Conservation (phyloP, 2,113 vertebrate species). For the Forbesichthys papilliferus region DNA sequence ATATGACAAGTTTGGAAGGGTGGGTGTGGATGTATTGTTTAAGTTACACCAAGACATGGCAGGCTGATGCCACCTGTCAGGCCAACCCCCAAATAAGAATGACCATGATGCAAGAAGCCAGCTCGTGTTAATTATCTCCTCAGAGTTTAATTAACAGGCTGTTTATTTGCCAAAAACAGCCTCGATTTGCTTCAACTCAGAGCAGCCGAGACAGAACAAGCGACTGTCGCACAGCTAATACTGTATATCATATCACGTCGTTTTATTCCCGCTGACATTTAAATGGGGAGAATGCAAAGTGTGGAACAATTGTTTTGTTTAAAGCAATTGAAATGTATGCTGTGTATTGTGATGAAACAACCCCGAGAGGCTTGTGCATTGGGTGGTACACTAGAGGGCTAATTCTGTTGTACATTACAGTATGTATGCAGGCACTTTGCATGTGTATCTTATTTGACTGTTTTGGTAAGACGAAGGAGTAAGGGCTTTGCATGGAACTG, state of each 20-base stretch:
- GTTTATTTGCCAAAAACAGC: conserved; percentile 90
- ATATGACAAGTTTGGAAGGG: background rate
- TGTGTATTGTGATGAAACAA: conserved; percentile 45
- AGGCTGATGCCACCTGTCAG: conserved; percentile 88
- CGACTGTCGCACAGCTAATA: conserved; percentile 23
- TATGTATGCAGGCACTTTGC: conserved; percentile 25
- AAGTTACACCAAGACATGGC: conserved; percentile 24
- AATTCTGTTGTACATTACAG: conserved; percentile 38
- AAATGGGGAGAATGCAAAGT: background rate
- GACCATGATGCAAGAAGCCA: conserved; percentile 92
- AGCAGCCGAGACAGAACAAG: conserved; percentile 50
- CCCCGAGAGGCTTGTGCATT: conserved; percentile 31
- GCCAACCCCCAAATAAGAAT: conserved; percentile 88
- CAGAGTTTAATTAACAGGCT: conserved; percentile 99
- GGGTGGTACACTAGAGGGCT: conserved; percentile 32
- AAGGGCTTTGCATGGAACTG: conserved; percentile 84
- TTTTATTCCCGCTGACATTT: conserved; percentile 14
- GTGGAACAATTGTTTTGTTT: conserved; percentile 58
- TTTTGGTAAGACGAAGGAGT: conserved; percentile 60
- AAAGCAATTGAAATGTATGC: conserved; percentile 53
- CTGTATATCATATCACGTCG: conserved; percentile 1
- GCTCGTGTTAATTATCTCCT: conserved; percentile 98
- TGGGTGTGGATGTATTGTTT: background rate
- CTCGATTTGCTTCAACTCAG: conserved; percentile 83
- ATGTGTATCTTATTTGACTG: conserved; percentile 59